These are phyloP conservation scores for Hydropsyche betteni DNA, from an alignment of 2,888 invertebrate genomes.

Conservation along the genomic window DNA sequence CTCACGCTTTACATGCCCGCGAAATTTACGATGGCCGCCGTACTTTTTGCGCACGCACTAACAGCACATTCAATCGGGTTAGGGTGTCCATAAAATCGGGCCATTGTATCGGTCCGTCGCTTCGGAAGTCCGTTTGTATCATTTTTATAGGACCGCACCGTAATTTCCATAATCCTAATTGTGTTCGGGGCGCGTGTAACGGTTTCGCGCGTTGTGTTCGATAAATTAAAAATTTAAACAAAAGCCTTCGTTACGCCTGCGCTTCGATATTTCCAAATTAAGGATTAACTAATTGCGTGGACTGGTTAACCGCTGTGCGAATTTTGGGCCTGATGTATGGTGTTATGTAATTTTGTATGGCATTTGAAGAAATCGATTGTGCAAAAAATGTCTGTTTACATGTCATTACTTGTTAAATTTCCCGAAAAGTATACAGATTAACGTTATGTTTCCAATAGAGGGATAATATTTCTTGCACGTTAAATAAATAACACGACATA, in stretches of 20 bases:
- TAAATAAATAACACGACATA: too few relatives aligned
- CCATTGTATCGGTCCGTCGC: neutral
- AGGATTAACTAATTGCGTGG: neutral
- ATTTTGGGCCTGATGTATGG: neutral
- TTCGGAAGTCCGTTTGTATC: slow-evolving; percentile 6
- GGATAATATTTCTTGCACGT: too few relatives aligned
- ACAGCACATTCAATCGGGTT: too few relatives aligned
- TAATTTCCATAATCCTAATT: slow-evolving; percentile 27
- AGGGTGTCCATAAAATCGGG: slow-evolving; percentile 6
- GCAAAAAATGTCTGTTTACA: too few relatives aligned
- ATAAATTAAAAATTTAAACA: slow-evolving; percentile 11
- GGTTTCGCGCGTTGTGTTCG: slow-evolving; percentile 25
- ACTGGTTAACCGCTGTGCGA: too few relatives aligned
- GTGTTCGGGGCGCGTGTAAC: slow-evolving; percentile 22
- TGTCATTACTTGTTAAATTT: too few relatives aligned
- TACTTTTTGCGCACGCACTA: too few relatives aligned
- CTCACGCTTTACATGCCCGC: neutral
- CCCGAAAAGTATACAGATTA: too few relatives aligned
- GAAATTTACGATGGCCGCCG: neutral
- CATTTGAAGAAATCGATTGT: too few relatives aligned
- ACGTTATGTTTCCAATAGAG: too few relatives aligned
- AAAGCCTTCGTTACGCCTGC: slow-evolving; percentile 3
- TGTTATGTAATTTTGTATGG: too few relatives aligned
- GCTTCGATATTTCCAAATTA: neutral
- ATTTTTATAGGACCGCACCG: slow-evolving; percentile 1